Percentiles rank a stretch among this genome's conserved stretches.
Evolutionary conservation across 2,797 vertebrate species (phyloP).

Genomic region (Lacerta viridis): DNA sequence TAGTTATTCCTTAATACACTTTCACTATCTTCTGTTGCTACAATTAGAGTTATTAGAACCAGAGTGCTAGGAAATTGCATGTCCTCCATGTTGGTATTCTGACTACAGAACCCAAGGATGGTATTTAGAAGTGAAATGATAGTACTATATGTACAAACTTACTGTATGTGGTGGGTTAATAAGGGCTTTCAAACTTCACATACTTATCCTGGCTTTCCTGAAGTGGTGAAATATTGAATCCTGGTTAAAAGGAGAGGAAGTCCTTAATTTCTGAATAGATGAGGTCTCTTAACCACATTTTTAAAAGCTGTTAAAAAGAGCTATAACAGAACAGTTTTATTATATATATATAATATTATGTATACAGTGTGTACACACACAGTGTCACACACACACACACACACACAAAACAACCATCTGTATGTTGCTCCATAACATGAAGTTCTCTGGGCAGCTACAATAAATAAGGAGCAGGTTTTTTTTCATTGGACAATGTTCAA

Average conservation of each 20-base stretch:
- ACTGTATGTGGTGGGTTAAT: neutral
- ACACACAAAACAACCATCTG: too few species aligned
- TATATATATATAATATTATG: too few species aligned
- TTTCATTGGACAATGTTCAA: too few species aligned
- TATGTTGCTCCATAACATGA: too few species aligned
- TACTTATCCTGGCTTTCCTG: neutral
- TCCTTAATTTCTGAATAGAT: neutral
- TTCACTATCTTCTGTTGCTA: neutral
- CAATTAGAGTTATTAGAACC: too few species aligned
- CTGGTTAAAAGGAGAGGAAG: neutral
- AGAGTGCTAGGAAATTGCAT: neutral
- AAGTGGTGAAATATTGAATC: neutral
- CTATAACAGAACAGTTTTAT: neutral
- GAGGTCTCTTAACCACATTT: neutral
- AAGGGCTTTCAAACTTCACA: neutral
- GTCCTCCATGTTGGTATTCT: neutral
- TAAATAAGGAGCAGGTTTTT: neutral
- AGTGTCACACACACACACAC: too few species aligned
- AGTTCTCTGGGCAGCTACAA: too few species aligned
- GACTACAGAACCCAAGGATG: neutral
- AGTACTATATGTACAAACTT: neutral
- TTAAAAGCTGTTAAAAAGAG: neutral
- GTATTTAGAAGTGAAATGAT: slow-evolving; percentile 4
- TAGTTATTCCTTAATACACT: neutral
- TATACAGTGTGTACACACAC: too few species aligned